Percentiles rank a stretch among this genome's conserved stretches.
phyloP scores from a whole-genome alignment of 1,140 invertebrate genomes.

The Macrosteles quadrilineatus region DNA sequence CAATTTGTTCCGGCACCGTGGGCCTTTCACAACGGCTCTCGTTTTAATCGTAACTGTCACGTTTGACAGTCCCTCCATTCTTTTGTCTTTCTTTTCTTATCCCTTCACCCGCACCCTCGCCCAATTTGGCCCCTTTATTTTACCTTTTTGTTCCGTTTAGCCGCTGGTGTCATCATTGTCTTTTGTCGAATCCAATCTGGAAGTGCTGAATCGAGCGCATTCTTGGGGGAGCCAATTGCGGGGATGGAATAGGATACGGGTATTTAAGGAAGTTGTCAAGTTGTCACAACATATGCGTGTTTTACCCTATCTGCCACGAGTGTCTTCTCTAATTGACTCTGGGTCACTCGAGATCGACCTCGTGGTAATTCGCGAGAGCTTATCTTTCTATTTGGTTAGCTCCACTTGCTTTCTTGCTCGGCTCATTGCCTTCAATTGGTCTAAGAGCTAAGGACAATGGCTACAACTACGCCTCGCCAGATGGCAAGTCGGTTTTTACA shows the following conservation, averaged over 20 bases:
- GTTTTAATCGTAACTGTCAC: slow-evolving; percentile 26
- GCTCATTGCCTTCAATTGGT: slow-evolving; percentile 21
- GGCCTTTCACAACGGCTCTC: slow-evolving; percentile 12
- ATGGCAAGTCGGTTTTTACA: neutral
- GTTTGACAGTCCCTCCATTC: slow-evolving; percentile 22
- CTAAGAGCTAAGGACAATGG: slow-evolving; percentile 22
- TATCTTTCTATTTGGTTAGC: slow-evolving; percentile 20
- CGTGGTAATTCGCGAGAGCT: slow-evolving; percentile 15
- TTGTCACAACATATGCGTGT: no score
- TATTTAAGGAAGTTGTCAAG: no score
- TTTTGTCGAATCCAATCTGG: slow-evolving; percentile 6
- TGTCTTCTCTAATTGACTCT: no score
- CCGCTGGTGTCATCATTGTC: neutral
- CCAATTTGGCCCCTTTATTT: slow-evolving; percentile 21
- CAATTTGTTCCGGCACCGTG: slow-evolving; percentile 28
- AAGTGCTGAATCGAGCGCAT: neutral
- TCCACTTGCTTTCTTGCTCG: slow-evolving; percentile 11
- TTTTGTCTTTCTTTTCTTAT: slow-evolving; percentile 26
- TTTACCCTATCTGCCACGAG: no score
- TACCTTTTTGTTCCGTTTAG: slow-evolving; percentile 14
- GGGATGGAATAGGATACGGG: neutral
- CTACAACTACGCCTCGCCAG: neutral
- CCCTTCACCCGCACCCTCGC: slow-evolving; percentile 15
- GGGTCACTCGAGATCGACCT: neutral
- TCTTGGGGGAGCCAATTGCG: neutral